These are phyloP conservation scores for Ceramica pisi DNA, from an alignment of 2,888 invertebrate species.

Conservation along the genomic window DNA sequence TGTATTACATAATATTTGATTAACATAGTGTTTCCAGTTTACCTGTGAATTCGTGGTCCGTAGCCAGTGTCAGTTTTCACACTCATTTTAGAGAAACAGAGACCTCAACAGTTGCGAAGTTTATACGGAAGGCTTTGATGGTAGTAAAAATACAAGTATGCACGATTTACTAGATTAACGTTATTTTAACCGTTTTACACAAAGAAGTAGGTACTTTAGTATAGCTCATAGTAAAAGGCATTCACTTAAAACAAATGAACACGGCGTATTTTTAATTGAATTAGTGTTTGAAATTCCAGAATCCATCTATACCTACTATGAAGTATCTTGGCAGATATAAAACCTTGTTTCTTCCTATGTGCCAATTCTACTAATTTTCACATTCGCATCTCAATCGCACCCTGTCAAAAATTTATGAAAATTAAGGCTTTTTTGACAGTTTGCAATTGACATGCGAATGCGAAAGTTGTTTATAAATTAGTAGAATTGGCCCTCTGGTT, in stretches of 20 bases:
- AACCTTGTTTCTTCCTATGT: too few species aligned
- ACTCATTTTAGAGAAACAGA: slow-evolving; percentile 74
- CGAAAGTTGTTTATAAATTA: too few species aligned
- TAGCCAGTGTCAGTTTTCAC: slow-evolving; percentile 78
- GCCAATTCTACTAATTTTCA: too few species aligned
- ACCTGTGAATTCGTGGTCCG: slow-evolving; percentile 76
- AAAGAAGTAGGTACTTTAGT: too few species aligned
- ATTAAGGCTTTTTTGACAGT: too few species aligned
- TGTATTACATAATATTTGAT: slow-evolving; percentile 58
- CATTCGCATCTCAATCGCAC: too few species aligned
- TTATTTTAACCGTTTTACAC: slow-evolving; percentile 5
- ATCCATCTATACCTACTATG: neutral
- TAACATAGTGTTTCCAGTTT: slow-evolving; percentile 73
- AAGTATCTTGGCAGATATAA: neutral
- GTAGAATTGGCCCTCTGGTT: too few species aligned
- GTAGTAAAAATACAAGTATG: slow-evolving; percentile 16
- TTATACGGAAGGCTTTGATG: slow-evolving; percentile 67
- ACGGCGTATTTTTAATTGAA: too few species aligned
- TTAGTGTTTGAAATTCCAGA: neutral
- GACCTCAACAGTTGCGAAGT: slow-evolving; percentile 42
- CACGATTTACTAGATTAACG: neutral
- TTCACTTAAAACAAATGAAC: too few species aligned
- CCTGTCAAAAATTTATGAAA: too few species aligned
- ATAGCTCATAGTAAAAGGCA: too few species aligned
- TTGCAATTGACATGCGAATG: too few species aligned